Evolutionary conservation across 2,888 invertebrate species (phyloP).

Genomic region (Agapostemon virescens): DNA sequence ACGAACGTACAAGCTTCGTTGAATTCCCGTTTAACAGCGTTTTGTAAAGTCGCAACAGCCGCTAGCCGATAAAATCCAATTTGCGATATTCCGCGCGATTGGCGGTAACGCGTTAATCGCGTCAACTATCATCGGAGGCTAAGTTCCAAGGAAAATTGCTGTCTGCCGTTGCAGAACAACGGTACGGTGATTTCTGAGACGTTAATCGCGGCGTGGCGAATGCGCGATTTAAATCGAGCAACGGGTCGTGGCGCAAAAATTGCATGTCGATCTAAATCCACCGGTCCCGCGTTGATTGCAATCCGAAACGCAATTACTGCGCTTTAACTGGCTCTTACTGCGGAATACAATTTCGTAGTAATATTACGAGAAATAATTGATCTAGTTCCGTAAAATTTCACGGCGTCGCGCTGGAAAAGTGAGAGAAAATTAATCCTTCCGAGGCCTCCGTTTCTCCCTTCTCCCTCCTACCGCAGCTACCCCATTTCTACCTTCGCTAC

Average conservation of each 20-base stretch:
- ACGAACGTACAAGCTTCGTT: neutral
- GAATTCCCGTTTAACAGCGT: neutral
- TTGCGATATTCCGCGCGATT: neutral
- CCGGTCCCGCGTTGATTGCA: constrained; percentile 43
- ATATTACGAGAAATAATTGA: constrained; percentile 54
- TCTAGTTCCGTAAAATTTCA: constrained; percentile 49
- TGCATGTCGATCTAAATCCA: constrained; percentile 22
- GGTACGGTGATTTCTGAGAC: neutral
- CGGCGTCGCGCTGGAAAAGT: constrained; percentile 44
- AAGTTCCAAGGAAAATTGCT: neutral
- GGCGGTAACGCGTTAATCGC: neutral
- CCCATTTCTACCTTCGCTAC: neutral
- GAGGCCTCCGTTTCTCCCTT: neutral
- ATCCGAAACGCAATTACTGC: constrained; percentile 48
- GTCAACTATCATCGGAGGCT: neutral
- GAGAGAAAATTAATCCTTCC: constrained; percentile 65
- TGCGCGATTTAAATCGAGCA: neutral
- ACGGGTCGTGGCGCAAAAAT: constrained; percentile 15
- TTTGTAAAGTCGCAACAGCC: neutral
- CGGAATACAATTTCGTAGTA: constrained; percentile 42
- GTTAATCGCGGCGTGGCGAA: neutral
- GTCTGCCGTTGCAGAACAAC: neutral
- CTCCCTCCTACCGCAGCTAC: neutral
- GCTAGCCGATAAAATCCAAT: neutral
- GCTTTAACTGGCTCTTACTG: constrained; percentile 45